These are phyloP conservation scores for Macrosiphum euphorbiae DNA, from an alignment of 2,888 invertebrate species.

Conservation along the genomic window DNA sequence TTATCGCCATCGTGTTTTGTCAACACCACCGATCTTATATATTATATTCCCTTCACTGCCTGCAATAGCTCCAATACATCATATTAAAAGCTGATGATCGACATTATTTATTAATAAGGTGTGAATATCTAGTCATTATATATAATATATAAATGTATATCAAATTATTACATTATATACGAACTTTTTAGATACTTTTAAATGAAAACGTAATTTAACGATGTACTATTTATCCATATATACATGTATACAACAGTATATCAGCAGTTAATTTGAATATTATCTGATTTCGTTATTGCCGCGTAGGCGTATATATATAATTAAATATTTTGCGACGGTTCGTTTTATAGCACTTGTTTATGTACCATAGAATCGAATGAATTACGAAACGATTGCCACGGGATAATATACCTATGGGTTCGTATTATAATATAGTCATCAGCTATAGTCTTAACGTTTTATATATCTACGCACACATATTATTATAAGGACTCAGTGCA, in stretches of 20 bases:
- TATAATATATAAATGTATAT: neutral
- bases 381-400: conserved; percentile 20
- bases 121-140: neutral
- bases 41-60: neutral
- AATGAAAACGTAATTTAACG: neutral
- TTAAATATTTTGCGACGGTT: neutral
- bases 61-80: neutral
- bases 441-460: neutral
- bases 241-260: neutral
- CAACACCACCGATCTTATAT: neutral
- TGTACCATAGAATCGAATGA: neutral
- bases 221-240: neutral
- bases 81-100: neutral
- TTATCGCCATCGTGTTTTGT: neutral
- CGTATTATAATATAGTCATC: neutral
- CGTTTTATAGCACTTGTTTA: neutral
- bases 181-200: neutral
- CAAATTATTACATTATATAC: neutral
- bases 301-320: neutral
- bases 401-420: neutral
- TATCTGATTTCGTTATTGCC: neutral
- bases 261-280: neutral
- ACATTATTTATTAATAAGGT: neutral
- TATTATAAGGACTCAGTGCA: neutral
- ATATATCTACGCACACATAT: neutral